Percentiles rank a stretch among this genome's conserved stretches.
Evolutionary conservation across 2,113 vertebrate genomes (phyloP).

Genomic region (Myxocyprinus asiaticus): DNA sequence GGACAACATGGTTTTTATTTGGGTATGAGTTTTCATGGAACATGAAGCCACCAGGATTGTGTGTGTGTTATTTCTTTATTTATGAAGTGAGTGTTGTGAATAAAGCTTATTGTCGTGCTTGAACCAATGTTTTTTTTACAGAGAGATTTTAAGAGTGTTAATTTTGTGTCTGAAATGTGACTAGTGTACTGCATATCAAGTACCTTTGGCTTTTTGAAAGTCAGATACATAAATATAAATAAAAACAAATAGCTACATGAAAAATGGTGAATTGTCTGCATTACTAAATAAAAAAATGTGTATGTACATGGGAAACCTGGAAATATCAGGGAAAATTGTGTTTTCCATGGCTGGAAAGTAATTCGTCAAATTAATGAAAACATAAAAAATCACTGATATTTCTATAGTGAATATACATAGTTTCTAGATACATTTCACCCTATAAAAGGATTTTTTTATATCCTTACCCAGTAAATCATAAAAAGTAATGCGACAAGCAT

Average conservation of each 20-base stretch:
- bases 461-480: too few species aligned
- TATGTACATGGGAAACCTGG: background rate
- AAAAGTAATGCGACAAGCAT: too few species aligned
- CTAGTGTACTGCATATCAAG: conserved; percentile 27
- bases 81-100: conserved; percentile 48
- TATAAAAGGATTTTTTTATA: too few species aligned
- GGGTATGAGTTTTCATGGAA: conserved; percentile 23
- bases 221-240: conserved; percentile 41
- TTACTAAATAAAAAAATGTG: background rate
- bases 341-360: too few species aligned
- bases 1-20: conserved; percentile 19
- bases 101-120: conserved; percentile 18
- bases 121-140: conserved; percentile 17
- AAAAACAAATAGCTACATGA: conserved; percentile 35
- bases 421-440: too few species aligned
- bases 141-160: conserved; percentile 25
- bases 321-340: too few species aligned
- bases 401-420: too few species aligned
- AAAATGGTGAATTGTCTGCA: background rate
- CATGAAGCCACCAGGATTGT: conserved; percentile 40
- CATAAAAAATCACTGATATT: too few species aligned
- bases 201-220: conserved; percentile 46
- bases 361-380: too few species aligned
- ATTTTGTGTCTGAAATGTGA: conserved; percentile 23
- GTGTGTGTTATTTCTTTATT: conserved; percentile 46